Base-by-base conservation (phyloP, 2,888 invertebrate species). In the Agapetus fuscipes region DNA sequence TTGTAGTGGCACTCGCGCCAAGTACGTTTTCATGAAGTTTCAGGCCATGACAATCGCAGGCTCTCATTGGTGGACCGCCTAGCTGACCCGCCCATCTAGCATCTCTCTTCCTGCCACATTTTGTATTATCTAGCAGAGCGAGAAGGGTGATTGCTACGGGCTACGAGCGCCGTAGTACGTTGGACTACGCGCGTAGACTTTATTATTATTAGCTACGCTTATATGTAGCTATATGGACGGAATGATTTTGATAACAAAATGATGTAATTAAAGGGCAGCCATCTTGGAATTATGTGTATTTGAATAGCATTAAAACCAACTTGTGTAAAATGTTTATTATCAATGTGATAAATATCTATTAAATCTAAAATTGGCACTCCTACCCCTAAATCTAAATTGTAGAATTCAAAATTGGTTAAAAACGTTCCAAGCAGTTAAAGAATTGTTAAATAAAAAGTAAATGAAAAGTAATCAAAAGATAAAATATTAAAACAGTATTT, bases 1-100 rank as follows among this genome's bases (percentile, higher is more conserved):
- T 20, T 32, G 32, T 32, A 32, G 39, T 34, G 32, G 38, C 38
- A 29, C 39, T 39, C 24, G 15, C 34, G 16, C 20, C 34, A 26
- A 39, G 34, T 34, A 34, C 30, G 34, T 34, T 39, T 39, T 34
- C 27, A 26, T 27, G 27, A 26, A 14, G 15, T 25, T 34, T 34
- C 25, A 26, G 15, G 15, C 15, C 15, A 15, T 17, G 25, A 20
- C 26, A n/a, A n/a, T 15, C 26, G 9, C 20, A 25, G 16, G 34
- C 12, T 25, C 34, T 25, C 25, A 24, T 33, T 17, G 34, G 34
- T n/a, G 11, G 34, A 14, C 34, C 20, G 15, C 25, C 17, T 13
- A 5, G 28, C 28, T 30, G 29, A 30, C 36, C 36, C 17, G 17
- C 20, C 20, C 17, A 29, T 12, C 36, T 17, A 30, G 28, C 28